Evolutionary conservation across 1,140 invertebrate genomes (phyloP).

Genomic region (Magallana ariakensis): DNA sequence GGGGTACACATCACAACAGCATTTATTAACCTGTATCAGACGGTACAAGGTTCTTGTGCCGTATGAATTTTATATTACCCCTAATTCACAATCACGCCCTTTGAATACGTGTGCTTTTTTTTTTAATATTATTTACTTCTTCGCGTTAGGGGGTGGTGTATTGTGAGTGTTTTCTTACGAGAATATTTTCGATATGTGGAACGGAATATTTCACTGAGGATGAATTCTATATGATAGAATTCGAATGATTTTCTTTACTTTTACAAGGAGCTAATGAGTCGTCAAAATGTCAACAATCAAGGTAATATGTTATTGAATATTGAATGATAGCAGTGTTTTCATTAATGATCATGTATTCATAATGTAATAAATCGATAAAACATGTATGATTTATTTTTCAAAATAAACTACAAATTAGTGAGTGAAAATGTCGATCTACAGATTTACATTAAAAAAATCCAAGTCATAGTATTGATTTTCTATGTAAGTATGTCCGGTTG

Average conservation of each 20-base stretch:
- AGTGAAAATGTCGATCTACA: too few relatives aligned
- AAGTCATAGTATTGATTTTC: too few relatives aligned
- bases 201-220: background rate
- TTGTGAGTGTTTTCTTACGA: too few relatives aligned
- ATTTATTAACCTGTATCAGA: constrained; percentile 4
- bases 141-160: background rate
- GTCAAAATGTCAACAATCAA: background rate
- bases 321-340: too few relatives aligned
- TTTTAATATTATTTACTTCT: background rate
- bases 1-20: background rate
- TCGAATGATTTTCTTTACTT: background rate
- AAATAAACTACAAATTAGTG: too few relatives aligned
- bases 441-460: too few relatives aligned
- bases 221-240: background rate
- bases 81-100: constrained; percentile 9
- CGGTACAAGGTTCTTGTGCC: background rate
- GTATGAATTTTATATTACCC: constrained; percentile 6
- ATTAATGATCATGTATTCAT: too few relatives aligned
- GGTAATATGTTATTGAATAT: too few relatives aligned
- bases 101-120: background rate
- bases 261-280: background rate
- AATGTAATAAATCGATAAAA: too few relatives aligned
- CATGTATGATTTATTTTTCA: too few relatives aligned
- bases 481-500: too few relatives aligned
- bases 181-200: background rate